phyloP scores from a whole-genome alignment of 2,888 invertebrate genomes.

The Physocephala rufipes region DNA sequence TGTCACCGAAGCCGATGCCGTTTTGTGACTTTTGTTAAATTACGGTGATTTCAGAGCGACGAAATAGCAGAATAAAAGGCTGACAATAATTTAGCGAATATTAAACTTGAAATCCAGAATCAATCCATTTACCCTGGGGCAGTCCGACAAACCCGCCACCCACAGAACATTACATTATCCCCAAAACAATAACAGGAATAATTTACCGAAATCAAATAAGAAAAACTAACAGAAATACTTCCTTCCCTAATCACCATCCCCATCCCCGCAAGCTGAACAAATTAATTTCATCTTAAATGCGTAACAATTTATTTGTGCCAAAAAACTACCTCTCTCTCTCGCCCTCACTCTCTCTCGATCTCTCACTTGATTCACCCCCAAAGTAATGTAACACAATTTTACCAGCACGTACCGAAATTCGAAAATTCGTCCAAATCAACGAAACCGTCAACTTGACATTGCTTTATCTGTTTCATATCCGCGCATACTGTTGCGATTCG shows the following conservation, averaged over 20 bases:
- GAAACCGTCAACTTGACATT: constrained; percentile 63
- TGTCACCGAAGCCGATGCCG: constrained; percentile 11
- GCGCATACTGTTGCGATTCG: constrained; percentile 32
- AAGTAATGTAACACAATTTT: not conserved
- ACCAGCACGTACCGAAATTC: not conserved
- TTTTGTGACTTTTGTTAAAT: constrained; percentile 28
- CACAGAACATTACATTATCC: too few relatives aligned
- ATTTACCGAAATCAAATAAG: too few relatives aligned
- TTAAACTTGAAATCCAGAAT: too few relatives aligned
- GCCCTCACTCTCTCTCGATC: not conserved
- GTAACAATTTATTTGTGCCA: not conserved
- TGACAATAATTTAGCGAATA: too few relatives aligned
- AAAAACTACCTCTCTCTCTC: not conserved
- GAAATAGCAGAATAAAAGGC: not conserved
- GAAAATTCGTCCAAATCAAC: constrained; percentile 35
- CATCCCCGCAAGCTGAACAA: too few relatives aligned
- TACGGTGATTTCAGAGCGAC: constrained; percentile 31
- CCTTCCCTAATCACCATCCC: too few relatives aligned
- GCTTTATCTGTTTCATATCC: constrained; percentile 59
- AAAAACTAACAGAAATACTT: too few relatives aligned
- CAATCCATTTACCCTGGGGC: too few relatives aligned
- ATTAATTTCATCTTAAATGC: not conserved
- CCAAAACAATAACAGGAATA: too few relatives aligned
- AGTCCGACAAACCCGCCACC: too few relatives aligned
- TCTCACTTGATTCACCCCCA: not conserved